Evolutionary conservation across 1,140 invertebrate genomes (phyloP), one percentile per base, ranked within the genome.

Genomic region (Bombus picipes): DNA sequence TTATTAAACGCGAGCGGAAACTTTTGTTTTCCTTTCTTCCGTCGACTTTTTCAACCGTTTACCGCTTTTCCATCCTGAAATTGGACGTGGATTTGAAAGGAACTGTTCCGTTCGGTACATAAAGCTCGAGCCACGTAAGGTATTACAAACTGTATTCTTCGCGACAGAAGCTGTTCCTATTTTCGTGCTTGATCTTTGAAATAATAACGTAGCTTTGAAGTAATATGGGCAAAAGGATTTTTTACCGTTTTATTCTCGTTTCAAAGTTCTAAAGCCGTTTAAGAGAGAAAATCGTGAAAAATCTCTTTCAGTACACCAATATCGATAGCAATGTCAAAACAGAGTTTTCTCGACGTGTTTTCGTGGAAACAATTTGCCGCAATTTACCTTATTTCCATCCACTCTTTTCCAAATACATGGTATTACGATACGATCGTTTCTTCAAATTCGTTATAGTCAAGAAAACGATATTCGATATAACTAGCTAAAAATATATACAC

Each of bases 1-100:
- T 74, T 65, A 65, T 82, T 75, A 75, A 82, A 75, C 25, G 39
- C 71, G 28, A 18, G 18, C 37, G 57, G 15, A 25, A 37, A 75
- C 41, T 74, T 75, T 82, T 47, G n/a, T 81, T 73, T 73, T 59
- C 41, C 6, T 66, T 77, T 66, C n/a, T 65, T 66, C 41, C 41
- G 9, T 28, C 53, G 13, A n/a, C 34, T 59, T 37, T 77, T 77
- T 47, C 41, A 28, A 25, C 68, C 41, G 41, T 47, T 68, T 72
- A 10, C 43, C 43, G 32, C 57, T 70, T 59, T 72, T 72, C 43
- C 43, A 28, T 32, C 22, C 15, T 39, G 47, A 57, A 72, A 81
- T 57, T 81, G 25, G 28, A 72, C 25, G 68, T 34, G 41, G 9
- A 25, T 79, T 25, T 66, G 39, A 47, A 79, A 66, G 47, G 41